Base-by-base conservation (phyloP, 1,140 invertebrate species). In the Trachelipus rathkii region DNA sequence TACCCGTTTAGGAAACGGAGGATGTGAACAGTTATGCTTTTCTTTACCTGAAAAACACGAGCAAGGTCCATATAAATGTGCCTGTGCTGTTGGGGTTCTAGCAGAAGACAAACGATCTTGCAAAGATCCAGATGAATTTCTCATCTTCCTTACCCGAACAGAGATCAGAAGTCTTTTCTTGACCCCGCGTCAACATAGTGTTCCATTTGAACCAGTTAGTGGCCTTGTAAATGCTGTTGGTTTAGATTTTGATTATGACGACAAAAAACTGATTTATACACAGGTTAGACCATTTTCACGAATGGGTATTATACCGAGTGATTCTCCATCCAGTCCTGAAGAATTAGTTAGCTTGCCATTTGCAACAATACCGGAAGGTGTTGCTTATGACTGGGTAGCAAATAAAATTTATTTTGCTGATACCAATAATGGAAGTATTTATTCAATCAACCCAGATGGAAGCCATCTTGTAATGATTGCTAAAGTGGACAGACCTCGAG, bases 401-500 rank as follows among this genome's bases (percentile, higher is more conserved):
- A 93, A 95, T 82, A 98, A 97, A 85, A 90, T 99, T 44, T 99
- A 97, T 84, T 99, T 95, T 95, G 96, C 96, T 0, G 96, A 99
- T 82, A 95, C 92, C 66, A 93, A 92, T 0, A 98, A 96, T 82
- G 94, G 93, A 78, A 95, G 92, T 43, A 96, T 98, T 70, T 97
- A 96, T 82, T 94, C 95, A 0, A 96, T 97, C 91, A 95, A 99
- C 83, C 86, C 95, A 7, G 92, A 95, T 83, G 93, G 95, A 10
- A 87, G 91, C 0, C 91, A 97, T 82, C 87, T 98, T 46, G 92
- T 98, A 0, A 97, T 96, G 90, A 97, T 98, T 76, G 92, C 93
- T 0, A 87, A 92, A 82, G 96, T 97, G 0, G 94, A 97, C 82
- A 87, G 95, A 80, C 96, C 96, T 0, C 87, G 96, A 83, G 96